Percentiles rank a stretch among this genome's conserved stretches.
These are phyloP conservation scores for Calameuta pallipes DNA, from an alignment of 2,888 invertebrate genomes.

Conservation along the genomic window DNA sequence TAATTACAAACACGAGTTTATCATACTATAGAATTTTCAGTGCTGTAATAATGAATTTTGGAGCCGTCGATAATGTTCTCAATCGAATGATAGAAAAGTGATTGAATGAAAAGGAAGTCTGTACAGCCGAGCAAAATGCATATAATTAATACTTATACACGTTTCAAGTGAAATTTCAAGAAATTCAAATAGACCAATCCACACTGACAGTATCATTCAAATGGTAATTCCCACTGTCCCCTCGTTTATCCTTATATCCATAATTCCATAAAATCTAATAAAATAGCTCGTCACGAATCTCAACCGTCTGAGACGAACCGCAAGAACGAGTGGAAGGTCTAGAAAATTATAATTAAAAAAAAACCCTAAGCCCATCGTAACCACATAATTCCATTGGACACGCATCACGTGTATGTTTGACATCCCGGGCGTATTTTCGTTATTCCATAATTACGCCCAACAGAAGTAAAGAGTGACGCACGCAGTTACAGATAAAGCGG, in stretches of 20 bases:
- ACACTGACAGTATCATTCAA: neutral
- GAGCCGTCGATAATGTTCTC: neutral
- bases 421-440: neutral
- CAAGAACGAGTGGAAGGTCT: neutral
- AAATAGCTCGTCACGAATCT: neutral
- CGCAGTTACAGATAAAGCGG: neutral
- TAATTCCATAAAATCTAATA: neutral
- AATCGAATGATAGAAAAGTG: neutral
- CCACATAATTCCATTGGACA: neutral
- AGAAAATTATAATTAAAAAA: neutral
- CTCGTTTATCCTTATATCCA: neutral
- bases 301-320: neutral
- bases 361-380: neutral
- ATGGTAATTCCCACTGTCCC: neutral
- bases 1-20: neutral
- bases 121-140: neutral
- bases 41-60: neutral
- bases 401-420: neutral
- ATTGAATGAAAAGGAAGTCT: neutral
- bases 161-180: neutral
- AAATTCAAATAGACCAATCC: neutral
- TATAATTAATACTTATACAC: neutral
- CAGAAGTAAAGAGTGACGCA: neutral
- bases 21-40: neutral
- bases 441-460: neutral